Percentiles rank a stretch among this genome's conserved stretches.
These are phyloP conservation scores for Chymomyza procnemis DNA, from an alignment of 2,888 invertebrate species.

Conservation along the genomic window DNA sequence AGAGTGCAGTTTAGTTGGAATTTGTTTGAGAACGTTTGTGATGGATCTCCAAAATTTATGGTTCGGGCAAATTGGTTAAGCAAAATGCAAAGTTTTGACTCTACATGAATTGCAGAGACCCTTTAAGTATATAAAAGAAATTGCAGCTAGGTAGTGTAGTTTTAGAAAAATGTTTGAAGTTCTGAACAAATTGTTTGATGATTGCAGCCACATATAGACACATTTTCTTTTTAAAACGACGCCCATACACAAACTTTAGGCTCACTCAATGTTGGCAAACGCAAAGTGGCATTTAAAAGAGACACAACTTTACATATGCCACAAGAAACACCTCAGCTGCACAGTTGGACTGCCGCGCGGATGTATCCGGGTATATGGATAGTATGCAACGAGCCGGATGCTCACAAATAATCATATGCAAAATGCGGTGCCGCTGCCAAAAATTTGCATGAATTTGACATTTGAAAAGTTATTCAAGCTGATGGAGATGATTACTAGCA, in stretches of 20 bases:
- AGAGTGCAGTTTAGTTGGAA: not conserved
- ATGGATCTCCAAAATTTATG: constrained; percentile 40
- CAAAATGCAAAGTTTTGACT: constrained; percentile 35
- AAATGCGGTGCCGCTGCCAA: constrained; percentile 35
- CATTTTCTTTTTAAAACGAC: not conserved
- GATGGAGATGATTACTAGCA: constrained; percentile 60
- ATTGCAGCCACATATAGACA: constrained; percentile 53
- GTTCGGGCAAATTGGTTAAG: constrained; percentile 52
- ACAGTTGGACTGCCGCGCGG: constrained; percentile 9
- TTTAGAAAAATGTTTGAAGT: constrained; percentile 36
- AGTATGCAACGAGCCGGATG: not conserved
- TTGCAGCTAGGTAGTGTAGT: not conserved
- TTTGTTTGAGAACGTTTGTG: not conserved
- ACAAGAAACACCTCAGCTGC: constrained; percentile 23
- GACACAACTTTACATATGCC: constrained; percentile 57
- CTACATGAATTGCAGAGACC: constrained; percentile 45
- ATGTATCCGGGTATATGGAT: too few relatives aligned
- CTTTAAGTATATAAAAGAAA: constrained; percentile 51
- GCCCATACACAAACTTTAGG: not conserved
- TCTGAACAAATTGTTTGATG: constrained; percentile 70
- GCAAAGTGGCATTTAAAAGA: constrained; percentile 58
- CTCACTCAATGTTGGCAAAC: constrained; percentile 46
- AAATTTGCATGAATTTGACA: constrained; percentile 72
- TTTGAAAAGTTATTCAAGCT: constrained; percentile 65
- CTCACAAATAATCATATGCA: constrained; percentile 64